Conservation (phyloP, 2,113 vertebrate genomes). For the Ammodramus savannarum region DNA sequence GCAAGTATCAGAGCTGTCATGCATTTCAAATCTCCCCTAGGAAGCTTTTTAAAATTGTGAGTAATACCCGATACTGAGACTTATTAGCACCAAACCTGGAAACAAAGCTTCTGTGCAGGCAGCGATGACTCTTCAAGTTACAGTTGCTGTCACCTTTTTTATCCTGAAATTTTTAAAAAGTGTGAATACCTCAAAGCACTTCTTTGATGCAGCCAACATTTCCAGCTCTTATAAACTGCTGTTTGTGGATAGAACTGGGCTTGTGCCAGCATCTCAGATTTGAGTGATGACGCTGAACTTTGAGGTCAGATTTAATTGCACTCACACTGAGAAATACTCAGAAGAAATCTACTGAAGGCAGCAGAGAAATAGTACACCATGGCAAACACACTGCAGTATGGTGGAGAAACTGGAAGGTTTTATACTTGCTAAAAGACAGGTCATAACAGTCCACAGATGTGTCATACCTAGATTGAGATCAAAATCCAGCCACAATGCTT, state of each 20-base stretch:
- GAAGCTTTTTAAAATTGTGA: slow-evolving; percentile 52
- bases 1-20: neutral
- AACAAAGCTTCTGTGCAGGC: slow-evolving; percentile 20
- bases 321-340: neutral
- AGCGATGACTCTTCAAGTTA: slow-evolving; percentile 23
- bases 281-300: slow-evolving; percentile 31
- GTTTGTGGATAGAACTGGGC: slow-evolving; percentile 7
- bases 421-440: neutral
- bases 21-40: slow-evolving; percentile 50
- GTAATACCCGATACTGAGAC: slow-evolving; percentile 35
- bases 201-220: neutral
- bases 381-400: rapidly evolving
- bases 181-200: slow-evolving; percentile 5
- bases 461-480: neutral
- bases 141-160: slow-evolving; percentile 33
- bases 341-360: neutral
- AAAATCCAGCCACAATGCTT: neutral
- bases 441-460: neutral
- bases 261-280: neutral
- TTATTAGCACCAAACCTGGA: slow-evolving; percentile 38
- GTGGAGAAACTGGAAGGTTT: neutral
- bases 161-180: slow-evolving; percentile 8
- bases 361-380: neutral
- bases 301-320: slow-evolving; percentile 12
- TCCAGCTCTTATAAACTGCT: neutral